Evolutionary conservation across 1,140 invertebrate genomes (phyloP).

Genomic region (Trypoxylus dichotomus): DNA sequence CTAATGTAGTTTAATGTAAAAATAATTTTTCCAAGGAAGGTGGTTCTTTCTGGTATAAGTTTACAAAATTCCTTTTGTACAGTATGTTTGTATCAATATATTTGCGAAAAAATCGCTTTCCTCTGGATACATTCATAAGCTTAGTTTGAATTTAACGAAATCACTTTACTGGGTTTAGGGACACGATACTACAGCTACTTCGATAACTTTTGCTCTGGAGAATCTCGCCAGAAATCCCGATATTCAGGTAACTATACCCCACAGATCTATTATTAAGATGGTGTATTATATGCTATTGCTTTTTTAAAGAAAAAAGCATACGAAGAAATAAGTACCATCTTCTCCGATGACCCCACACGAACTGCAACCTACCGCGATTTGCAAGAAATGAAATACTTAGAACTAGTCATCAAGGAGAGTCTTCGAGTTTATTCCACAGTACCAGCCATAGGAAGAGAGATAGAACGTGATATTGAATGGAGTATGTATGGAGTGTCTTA

Average conservation of each 20-base stretch:
- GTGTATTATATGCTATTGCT: neutral
- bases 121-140: too few species aligned
- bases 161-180: slow-evolving; percentile 43
- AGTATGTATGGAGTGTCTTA: neutral
- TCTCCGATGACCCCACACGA: slow-evolving; percentile 56
- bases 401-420: slow-evolving; percentile 71
- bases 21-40: too few species aligned
- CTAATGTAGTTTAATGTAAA: too few species aligned
- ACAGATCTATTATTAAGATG: neutral
- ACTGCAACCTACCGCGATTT: slow-evolving; percentile 64
- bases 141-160: too few species aligned
- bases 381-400: slow-evolving; percentile 70
- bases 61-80: too few species aligned
- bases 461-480: slow-evolving; percentile 57
- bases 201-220: slow-evolving; percentile 60
- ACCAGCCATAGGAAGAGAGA: slow-evolving; percentile 69
- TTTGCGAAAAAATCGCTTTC: too few species aligned
- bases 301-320: slow-evolving; percentile 60
- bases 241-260: slow-evolving; percentile 49
- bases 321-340: slow-evolving; percentile 67
- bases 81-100: too few species aligned
- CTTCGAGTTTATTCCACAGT: slow-evolving; percentile 71
- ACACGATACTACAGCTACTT: slow-evolving; percentile 68
- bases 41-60: too few species aligned
- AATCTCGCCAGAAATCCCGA: slow-evolving; percentile 56